Evolutionary conservation across 1,140 invertebrate genomes (phyloP).

Genomic region (Pseudomyrmex gracilis): DNA sequence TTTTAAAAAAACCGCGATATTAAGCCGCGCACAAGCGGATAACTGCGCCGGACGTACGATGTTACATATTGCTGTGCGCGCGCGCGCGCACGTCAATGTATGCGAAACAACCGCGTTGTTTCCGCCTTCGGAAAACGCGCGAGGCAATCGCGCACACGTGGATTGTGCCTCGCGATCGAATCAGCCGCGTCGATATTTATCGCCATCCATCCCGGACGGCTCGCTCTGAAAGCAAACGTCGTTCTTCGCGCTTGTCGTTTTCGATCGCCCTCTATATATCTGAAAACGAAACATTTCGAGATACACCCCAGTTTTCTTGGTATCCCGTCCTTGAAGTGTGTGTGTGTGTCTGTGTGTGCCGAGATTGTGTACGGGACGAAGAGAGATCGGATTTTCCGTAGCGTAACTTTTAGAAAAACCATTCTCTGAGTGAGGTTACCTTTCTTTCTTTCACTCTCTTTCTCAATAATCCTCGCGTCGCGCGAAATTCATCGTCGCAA

Average conservation of each 20-base stretch:
- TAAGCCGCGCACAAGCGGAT: slow-evolving; percentile 57
- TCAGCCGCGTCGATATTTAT: slow-evolving; percentile 32
- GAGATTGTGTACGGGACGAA: too few relatives aligned
- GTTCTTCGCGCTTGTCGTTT: not conserved
- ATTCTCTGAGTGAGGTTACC: too few relatives aligned
- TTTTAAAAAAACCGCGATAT: slow-evolving; percentile 28
- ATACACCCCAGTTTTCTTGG: too few relatives aligned
- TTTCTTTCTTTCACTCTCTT: not conserved
- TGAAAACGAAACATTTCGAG: too few relatives aligned
- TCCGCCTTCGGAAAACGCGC: slow-evolving; percentile 23
- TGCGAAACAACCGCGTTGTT: slow-evolving; percentile 2
- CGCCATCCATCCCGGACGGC: not conserved
- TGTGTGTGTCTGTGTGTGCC: too few relatives aligned
- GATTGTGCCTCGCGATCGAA: slow-evolving; percentile 28
- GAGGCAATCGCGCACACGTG: slow-evolving; percentile 6
- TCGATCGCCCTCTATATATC: too few relatives aligned
- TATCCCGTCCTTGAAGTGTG: too few relatives aligned
- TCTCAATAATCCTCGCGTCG: not conserved
- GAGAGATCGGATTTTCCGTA: too few relatives aligned
- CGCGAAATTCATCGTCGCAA: slow-evolving; percentile 24
- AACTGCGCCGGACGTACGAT: slow-evolving; percentile 16
- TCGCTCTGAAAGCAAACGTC: not conserved
- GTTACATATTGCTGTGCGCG: slow-evolving; percentile 29
- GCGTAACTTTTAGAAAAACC: too few relatives aligned
- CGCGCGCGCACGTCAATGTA: slow-evolving; percentile 14